Conservation (phyloP, 2,888 invertebrate genomes). For the Synergus umbraculus region DNA sequence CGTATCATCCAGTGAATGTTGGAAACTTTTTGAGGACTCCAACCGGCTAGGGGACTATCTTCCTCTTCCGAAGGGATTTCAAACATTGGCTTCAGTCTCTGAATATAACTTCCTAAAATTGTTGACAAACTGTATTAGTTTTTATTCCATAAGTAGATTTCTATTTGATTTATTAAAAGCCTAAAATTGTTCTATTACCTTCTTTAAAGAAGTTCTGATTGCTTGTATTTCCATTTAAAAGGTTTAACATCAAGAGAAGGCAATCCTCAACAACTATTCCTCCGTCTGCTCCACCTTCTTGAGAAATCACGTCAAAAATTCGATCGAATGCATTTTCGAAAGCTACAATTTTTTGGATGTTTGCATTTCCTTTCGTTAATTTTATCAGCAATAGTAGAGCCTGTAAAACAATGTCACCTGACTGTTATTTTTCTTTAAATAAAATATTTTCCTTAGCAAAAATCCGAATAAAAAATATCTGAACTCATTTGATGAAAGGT, state of each 20-base stretch:
- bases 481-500: no score
- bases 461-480: no score
- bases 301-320: constrained; percentile 93
- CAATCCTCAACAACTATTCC: constrained; percentile 99
- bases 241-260: constrained; percentile 92
- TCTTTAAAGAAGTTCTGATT: constrained; percentile 99
- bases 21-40: constrained; percentile 96
- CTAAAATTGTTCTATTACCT: constrained; percentile 76
- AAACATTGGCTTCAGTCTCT: constrained; percentile 93
- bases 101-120: constrained; percentile 89
- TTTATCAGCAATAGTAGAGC: constrained; percentile 93
- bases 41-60: constrained; percentile 82
- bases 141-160: neutral
- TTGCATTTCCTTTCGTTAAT: constrained; percentile 95
- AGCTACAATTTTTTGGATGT: constrained; percentile 99
- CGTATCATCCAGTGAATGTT: constrained; percentile 96
- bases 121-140: neutral
- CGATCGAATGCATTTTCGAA: constrained; percentile 99
- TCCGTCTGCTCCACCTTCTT: constrained; percentile 95
- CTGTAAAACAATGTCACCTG: constrained; percentile 69
- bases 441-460: neutral
- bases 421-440: neutral
- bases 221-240: constrained; percentile 95
- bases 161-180: neutral
- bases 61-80: constrained; percentile 85